Conservation (phyloP, 2,113 vertebrate genomes). For the Hemibagrus wyckioides region DNA sequence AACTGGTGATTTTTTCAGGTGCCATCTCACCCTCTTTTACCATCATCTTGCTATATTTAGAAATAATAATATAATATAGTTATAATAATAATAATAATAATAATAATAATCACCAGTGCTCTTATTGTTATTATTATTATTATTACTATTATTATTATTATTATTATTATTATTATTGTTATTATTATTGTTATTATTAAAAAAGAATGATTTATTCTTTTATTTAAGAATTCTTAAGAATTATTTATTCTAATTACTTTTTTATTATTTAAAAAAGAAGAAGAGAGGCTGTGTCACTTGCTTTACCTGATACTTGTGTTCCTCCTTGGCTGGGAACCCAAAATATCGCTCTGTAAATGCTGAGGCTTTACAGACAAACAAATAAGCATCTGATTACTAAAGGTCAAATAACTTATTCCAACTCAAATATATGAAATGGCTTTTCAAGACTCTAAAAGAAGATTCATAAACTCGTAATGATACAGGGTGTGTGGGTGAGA, state of each 20-base stretch:
- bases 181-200: background rate
- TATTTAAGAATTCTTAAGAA: no score
- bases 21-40: no score
- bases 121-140: background rate
- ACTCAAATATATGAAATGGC: constrained; percentile 11
- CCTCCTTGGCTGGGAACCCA: constrained; percentile 57
- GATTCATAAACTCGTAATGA: background rate
- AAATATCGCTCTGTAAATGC: constrained; percentile 69
- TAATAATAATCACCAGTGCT: no score
- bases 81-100: no score
- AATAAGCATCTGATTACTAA: background rate
- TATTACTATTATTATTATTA: background rate
- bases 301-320: constrained; percentile 64
- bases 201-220: no score
- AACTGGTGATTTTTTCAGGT: no score
- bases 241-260: no score
- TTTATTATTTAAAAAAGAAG: no score
- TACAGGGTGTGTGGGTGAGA: background rate
- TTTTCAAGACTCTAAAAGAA: constrained; percentile 9
- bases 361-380: constrained; percentile 62
- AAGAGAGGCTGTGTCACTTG: background rate
- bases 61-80: no score
- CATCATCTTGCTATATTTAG: background rate
- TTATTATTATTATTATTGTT: background rate
- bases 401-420: background rate